Percentiles rank a stretch among this genome's conserved stretches.
These are phyloP conservation scores for Caenorhabditis sp. DNA, from an alignment of 2,888 invertebrate genomes.

Conservation along the genomic window DNA sequence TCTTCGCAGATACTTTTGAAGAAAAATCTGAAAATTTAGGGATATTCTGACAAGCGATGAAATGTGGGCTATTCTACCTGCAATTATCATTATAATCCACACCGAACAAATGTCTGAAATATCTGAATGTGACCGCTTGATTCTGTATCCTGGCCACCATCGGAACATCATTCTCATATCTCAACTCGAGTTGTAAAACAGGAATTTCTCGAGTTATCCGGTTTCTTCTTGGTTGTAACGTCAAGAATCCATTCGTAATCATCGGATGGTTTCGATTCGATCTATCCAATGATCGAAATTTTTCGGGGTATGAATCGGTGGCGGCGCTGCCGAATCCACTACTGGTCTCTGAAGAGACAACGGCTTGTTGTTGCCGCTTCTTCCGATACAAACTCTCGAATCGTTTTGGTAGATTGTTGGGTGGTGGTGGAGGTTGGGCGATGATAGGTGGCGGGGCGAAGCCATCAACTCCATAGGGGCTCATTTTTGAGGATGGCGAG, in stretches of 20 bases:
- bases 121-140: conserved; percentile 40
- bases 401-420: conserved; percentile 25
- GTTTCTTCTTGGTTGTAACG: conserved; percentile 20
- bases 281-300: conserved; percentile 18
- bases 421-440: background rate
- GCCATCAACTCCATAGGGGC: conserved; percentile 37
- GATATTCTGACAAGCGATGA: background rate
- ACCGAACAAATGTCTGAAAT: conserved; percentile 53
- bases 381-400: conserved; percentile 35
- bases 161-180: conserved; percentile 44
- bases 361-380: conserved; percentile 23
- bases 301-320: conserved; percentile 13
- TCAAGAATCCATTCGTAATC: conserved; percentile 31
- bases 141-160: conserved; percentile 46
- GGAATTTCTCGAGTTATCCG: background rate
- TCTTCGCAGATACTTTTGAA: conserved; percentile 61
- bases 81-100: conserved; percentile 24
- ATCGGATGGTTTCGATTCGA: background rate
- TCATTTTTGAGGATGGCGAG: background rate
- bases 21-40: conserved; percentile 44
- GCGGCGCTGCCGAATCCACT: conserved; percentile 37
- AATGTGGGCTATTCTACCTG: conserved; percentile 10
- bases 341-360: conserved; percentile 11
- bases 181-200: conserved; percentile 14
- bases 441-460: conserved; percentile 45